Evolutionary conservation across 2,797 vertebrate species (phyloP).

Genomic region (Iguana delicatissima): DNA sequence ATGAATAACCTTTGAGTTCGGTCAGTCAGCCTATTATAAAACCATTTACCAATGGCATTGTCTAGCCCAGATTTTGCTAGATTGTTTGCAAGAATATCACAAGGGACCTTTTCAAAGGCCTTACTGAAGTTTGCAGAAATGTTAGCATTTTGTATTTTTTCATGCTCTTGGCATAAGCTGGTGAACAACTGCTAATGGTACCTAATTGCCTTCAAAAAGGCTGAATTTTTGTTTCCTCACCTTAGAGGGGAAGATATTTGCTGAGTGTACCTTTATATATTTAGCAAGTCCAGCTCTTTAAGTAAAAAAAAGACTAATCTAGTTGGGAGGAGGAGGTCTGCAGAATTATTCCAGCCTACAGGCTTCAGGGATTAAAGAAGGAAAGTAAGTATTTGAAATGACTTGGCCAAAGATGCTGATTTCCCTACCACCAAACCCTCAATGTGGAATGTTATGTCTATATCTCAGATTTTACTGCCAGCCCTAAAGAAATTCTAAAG

Average conservation of each 20-base stretch:
- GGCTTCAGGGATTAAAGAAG: background rate
- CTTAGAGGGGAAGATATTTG: background rate
- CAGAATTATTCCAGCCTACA: slow-evolving; percentile 14
- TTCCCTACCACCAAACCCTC: background rate
- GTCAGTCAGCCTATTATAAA: too few relatives aligned
- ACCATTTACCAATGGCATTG: too few relatives aligned
- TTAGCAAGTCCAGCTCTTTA: background rate
- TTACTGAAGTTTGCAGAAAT: background rate
- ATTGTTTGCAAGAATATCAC: too few relatives aligned
- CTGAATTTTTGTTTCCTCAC: background rate
- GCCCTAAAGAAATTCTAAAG: slow-evolving; percentile 45
- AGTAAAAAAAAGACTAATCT: background rate
- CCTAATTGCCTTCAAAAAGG: fast-evolving
- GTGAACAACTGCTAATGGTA: fast-evolving
- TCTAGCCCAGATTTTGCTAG: too few relatives aligned
- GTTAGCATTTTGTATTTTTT: background rate
- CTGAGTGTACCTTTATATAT: background rate
- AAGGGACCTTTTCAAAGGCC: too few relatives aligned
- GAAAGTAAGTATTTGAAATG: background rate
- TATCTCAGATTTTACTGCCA: background rate
- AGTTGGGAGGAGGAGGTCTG: background rate
- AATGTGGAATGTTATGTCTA: background rate
- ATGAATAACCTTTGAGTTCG: too few relatives aligned
- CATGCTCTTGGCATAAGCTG: fast-evolving
- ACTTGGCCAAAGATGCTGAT: background rate